Evolutionary conservation across 2,888 invertebrate species (phyloP).

Genomic region (Pristionchus exspectatus): DNA sequence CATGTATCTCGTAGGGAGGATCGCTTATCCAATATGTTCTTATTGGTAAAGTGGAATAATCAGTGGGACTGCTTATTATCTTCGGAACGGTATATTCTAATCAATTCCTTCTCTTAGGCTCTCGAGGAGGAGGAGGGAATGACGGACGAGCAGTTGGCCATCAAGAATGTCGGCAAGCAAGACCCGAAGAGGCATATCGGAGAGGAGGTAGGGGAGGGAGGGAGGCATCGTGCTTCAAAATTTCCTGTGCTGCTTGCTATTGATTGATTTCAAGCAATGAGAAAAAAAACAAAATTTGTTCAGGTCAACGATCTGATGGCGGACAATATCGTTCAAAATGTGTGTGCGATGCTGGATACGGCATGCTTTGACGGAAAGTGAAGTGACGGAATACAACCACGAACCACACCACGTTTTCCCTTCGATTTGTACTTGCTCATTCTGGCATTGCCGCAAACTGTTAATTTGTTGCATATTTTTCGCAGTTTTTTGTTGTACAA

Average conservation of each 20-base stretch:
- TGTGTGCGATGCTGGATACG: constrained; percentile 76
- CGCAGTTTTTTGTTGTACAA: no score
- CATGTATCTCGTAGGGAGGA: no score
- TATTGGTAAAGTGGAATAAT: no score
- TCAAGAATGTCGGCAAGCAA: constrained; percentile 96
- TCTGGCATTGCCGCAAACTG: no score
- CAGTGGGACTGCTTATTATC: no score
- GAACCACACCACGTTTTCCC: constrained; percentile 2
- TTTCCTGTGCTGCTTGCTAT: no score
- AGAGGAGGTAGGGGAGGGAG: constrained; percentile 87
- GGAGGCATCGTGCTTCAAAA: no score
- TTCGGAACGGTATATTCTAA: no score
- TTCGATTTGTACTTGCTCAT: no score
- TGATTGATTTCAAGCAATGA: no score
- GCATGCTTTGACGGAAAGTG: constrained; percentile 73
- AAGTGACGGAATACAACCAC: constrained; percentile 35
- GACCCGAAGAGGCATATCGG: constrained; percentile 99
- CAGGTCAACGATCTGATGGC: constrained; percentile 73
- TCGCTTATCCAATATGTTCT: no score
- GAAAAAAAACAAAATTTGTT: neutral
- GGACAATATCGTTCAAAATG: constrained; percentile 77
- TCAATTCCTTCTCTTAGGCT: constrained; percentile 82
- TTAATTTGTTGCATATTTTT: no score
- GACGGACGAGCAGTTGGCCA: constrained; percentile 98
- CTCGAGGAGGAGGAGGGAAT: constrained; percentile 99